These are phyloP conservation scores for Stomorhina lunata DNA, from an alignment of 2,888 invertebrate genomes.

Conservation along the genomic window DNA sequence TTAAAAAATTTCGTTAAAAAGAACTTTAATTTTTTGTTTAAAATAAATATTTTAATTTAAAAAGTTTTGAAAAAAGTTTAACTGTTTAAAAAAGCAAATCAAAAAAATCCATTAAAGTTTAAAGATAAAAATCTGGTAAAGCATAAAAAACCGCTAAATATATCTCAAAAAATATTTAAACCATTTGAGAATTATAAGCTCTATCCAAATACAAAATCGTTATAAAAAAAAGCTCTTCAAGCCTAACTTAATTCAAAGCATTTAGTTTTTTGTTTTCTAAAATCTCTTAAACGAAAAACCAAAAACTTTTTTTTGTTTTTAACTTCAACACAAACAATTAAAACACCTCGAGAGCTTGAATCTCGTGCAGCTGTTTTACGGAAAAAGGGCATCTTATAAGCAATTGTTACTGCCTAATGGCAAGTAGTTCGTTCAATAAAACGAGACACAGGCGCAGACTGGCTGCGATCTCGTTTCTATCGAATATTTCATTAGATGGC, in stretches of 20 bases:
- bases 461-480: constrained; percentile 95
- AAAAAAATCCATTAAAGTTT: too few relatives aligned
- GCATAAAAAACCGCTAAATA: too few relatives aligned
- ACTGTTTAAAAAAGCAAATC: background rate
- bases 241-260: too few relatives aligned
- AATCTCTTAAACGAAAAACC: background rate
- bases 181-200: background rate
- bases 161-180: too few relatives aligned
- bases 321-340: background rate
- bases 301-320: background rate
- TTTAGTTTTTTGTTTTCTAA: background rate
- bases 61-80: background rate
- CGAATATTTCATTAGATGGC: constrained; percentile 97
- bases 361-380: constrained; percentile 54
- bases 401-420: constrained; percentile 78
- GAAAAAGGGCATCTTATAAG: constrained; percentile 40
- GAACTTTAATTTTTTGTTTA: too few relatives aligned
- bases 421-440: constrained; percentile 80
- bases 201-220: background rate
- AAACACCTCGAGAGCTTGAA: constrained; percentile 39
- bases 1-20: too few relatives aligned
- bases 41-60: too few relatives aligned
- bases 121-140: too few relatives aligned
- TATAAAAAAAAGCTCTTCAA: too few relatives aligned
- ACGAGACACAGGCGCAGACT: constrained; percentile 90